Percentiles rank a stretch among this genome's conserved stretches.
Evolutionary conservation across 1,140 invertebrate species (phyloP).

Genomic region (Halictus rubicundus): DNA sequence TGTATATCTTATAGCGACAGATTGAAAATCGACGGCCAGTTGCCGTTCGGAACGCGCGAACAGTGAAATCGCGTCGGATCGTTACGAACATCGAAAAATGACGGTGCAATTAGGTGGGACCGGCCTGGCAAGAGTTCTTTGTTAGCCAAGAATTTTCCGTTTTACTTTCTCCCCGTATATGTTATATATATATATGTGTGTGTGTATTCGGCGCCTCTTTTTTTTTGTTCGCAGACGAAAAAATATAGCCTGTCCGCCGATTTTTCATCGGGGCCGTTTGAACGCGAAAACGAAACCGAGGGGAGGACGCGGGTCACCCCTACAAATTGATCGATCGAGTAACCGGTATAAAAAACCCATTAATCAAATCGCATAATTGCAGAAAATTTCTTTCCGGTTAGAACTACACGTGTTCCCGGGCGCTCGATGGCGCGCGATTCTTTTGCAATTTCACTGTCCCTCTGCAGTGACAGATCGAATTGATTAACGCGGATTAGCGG

Average conservation of each 20-base stretch:
- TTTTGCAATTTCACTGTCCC: background rate
- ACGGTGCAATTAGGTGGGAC: conserved; percentile 54
- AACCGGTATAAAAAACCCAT: conserved; percentile 8
- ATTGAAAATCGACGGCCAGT: conserved; percentile 52
- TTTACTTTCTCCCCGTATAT: conserved; percentile 17
- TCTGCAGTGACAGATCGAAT: too few relatives aligned
- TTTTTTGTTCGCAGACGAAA: conserved; percentile 11
- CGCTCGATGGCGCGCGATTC: background rate
- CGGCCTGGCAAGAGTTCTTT: conserved; percentile 40
- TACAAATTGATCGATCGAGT: conserved; percentile 14
- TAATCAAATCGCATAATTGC: conserved; percentile 7
- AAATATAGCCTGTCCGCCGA: conserved; percentile 16
- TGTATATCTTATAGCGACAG: conserved; percentile 3
- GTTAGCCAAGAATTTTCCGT: conserved; percentile 50
- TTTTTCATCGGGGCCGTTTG: conserved; percentile 29
- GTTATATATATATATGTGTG: too few relatives aligned
- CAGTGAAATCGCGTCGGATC: conserved; percentile 33
- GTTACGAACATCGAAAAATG: conserved; percentile 58
- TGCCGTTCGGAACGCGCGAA: conserved; percentile 33
- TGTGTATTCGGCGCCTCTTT: too few relatives aligned
- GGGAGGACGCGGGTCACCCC: background rate
- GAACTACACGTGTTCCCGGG: background rate
- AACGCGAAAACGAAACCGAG: conserved; percentile 1
- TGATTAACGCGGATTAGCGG: too few relatives aligned
- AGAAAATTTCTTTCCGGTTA: background rate